phyloP scores from a whole-genome alignment of 2,797 vertebrate species.

The Enteromius anoplus region DNA sequence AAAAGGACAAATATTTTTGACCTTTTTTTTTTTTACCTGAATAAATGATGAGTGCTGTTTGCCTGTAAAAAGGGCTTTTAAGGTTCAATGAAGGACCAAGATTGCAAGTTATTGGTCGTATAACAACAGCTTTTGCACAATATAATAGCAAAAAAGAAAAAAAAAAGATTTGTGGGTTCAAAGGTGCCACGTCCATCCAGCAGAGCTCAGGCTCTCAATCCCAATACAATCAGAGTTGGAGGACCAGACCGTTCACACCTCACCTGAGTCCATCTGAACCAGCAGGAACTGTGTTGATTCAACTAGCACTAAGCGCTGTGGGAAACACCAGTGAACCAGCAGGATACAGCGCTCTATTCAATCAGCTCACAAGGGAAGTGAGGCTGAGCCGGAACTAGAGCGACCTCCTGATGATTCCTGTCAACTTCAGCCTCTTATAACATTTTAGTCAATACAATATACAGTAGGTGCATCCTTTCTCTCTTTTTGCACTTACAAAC shows the following conservation, averaged over 20 bases:
- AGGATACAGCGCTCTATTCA: not conserved
- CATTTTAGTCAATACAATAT: not conserved
- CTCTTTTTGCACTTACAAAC: not conserved
- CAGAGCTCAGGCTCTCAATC: not conserved
- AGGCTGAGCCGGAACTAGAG: not conserved
- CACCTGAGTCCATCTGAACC: not conserved
- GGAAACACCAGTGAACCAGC: not conserved
- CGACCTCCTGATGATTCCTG: not conserved
- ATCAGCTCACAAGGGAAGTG: not conserved
- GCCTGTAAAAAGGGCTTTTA: not conserved
- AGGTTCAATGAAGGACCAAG: not conserved
- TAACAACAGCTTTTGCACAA: slow-evolving; percentile 1
- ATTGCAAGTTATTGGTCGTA: not conserved
- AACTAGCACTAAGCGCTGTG: not conserved
- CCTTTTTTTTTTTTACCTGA: too few species aligned
- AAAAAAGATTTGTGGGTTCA: not conserved
- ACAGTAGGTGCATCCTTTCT: not conserved
- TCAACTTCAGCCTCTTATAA: not conserved
- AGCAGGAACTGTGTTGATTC: not conserved
- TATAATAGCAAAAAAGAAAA: not conserved
- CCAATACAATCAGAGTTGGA: slow-evolving; percentile 11
- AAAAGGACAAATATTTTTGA: not conserved
- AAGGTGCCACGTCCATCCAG: not conserved
- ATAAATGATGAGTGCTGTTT: not conserved
- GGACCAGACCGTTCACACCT: not conserved